These are phyloP conservation scores for Lepus europaeus DNA, from an alignment of 2,113 vertebrate species.

Conservation along the genomic window DNA sequence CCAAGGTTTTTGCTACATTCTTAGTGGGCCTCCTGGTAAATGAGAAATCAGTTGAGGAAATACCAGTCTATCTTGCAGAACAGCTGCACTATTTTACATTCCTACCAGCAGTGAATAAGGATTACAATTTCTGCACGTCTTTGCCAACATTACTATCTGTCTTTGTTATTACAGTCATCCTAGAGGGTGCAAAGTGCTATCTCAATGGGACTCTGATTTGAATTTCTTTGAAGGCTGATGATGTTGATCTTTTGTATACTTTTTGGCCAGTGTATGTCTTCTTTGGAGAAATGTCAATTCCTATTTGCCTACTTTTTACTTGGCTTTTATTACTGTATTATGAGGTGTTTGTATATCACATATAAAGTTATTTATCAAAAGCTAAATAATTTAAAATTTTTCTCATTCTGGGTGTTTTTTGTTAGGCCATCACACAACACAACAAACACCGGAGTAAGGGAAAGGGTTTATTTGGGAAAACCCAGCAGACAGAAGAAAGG, in stretches of 20 bases:
- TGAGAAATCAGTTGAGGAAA: background rate
- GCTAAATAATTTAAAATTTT: background rate
- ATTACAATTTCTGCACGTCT: background rate
- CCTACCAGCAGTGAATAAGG: background rate
- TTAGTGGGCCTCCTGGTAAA: background rate
- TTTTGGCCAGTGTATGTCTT: background rate
- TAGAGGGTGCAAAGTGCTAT: background rate
- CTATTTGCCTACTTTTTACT: background rate
- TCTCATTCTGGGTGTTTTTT: background rate
- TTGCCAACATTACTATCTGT: background rate
- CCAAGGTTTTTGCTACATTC: background rate
- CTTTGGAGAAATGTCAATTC: background rate
- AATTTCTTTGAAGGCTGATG: background rate
- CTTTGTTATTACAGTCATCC: background rate
- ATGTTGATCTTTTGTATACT: background rate
- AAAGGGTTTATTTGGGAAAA: too few relatives aligned
- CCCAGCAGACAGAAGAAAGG: too few relatives aligned
- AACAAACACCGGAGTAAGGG: too few relatives aligned
- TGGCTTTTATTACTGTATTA: background rate
- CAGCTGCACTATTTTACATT: background rate
- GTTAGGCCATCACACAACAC: too few relatives aligned
- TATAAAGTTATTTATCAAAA: too few relatives aligned
- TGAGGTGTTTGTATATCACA: too few relatives aligned
- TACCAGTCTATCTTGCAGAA: background rate
- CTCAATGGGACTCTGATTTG: background rate